Evolutionary conservation across 2,888 invertebrate genomes (phyloP), one percentile per base, ranked within the genome.

Genomic region (Euclidia mi): DNA sequence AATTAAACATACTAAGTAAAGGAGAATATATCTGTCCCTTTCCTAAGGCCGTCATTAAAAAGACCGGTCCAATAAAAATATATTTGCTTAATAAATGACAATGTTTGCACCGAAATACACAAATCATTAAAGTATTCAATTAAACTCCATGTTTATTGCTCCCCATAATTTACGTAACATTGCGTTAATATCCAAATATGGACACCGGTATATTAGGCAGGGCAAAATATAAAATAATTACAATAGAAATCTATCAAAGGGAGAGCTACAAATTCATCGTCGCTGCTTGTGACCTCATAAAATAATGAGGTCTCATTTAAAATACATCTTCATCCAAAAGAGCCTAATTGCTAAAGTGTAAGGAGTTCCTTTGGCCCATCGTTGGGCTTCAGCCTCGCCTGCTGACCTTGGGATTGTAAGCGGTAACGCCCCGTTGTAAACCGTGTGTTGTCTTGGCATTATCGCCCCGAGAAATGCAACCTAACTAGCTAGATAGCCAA

Each of bases 331-430:
- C 20, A 17, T 9, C 25, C 44, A 42, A 42, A 48, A 41, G 37
- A 50, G 29, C 20, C 25, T n/a, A n/a, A 48, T 51, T 34, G 37
- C 31, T 52, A 56, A n/a, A 52, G 44, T 44, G 34, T 43, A 55
- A 45, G 35, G 25, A 47, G 53, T 56, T 56, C 35, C 45, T 56
- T 59, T 63, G 56, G 61, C 44, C 51, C 49, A 65, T 59, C 46
- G 48, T 32, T 55, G 45, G 50, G 48, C 53, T 14, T 15, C 15
- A 40, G 28, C 62, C 56, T 66, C 53, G 56, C 57, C 50, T 51
- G 56, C 48, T 65, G 57, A 57, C 62, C 71, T 56, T 63, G 47
- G n/a, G n/a, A n/a, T n/a, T n/a, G n/a, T n/a, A 47, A 47, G 49
- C 47, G 20, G 11, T 56, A 40, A 28, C 34, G 40, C 42, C 9